Conservation (phyloP, 1,140 invertebrate genomes). For the Plutomurus gul region DNA sequence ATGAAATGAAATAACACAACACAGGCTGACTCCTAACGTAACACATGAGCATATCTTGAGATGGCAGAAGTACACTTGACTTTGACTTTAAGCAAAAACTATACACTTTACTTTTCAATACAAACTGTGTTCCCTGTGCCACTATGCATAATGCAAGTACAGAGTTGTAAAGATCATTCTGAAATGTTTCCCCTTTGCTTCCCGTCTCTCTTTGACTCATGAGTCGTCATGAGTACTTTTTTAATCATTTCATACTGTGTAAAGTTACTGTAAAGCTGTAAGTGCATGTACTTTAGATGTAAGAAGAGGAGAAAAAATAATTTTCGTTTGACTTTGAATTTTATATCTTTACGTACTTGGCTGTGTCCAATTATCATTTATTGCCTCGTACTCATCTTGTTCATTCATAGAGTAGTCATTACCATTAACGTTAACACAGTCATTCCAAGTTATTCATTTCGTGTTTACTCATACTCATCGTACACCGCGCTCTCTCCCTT, state of each 20-base stretch:
- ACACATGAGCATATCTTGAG: background rate
- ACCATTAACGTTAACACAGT: background rate
- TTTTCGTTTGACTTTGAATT: background rate
- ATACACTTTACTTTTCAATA: background rate
- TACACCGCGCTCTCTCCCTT: background rate
- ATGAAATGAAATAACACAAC: slow-evolving; percentile 9
- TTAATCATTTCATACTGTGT: background rate
- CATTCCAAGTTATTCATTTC: background rate
- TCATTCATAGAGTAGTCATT: slow-evolving; percentile 2
- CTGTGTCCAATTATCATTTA: slow-evolving; percentile 5
- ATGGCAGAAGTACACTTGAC: background rate
- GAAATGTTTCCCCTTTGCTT: background rate
- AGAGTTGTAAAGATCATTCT: background rate
- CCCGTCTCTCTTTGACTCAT: background rate
- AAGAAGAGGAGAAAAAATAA: background rate
- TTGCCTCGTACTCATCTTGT: background rate
- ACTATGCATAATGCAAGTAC: no score
- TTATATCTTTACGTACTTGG: background rate
- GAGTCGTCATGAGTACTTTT: background rate
- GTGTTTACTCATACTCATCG: background rate
- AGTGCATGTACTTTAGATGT: no score
- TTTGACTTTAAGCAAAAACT: slow-evolving; percentile 16
- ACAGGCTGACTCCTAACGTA: background rate
- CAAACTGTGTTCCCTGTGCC: no score
- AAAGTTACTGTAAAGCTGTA: background rate